Base-by-base conservation (phyloP, 2,888 invertebrate genomes). In the Polietes domitor region DNA sequence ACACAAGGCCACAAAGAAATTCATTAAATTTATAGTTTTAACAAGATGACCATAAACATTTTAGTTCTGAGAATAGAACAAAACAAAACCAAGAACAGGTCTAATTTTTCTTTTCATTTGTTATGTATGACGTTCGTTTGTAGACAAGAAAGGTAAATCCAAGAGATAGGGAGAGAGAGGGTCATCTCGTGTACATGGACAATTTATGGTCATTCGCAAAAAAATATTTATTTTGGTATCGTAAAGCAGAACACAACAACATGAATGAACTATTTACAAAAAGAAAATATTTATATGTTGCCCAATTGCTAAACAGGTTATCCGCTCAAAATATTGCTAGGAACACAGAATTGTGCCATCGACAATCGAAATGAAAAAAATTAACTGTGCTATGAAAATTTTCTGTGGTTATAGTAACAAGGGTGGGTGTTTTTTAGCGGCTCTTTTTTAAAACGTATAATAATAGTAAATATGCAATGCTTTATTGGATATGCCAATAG, bases 1-100 rank as follows among this genome's bases (percentile, higher is more conserved):
- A 63, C 24, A 53, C 24, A 19, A 15, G 83, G 43, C 77, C 50
- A 77, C 61, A 43, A 80, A 24, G 15, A 80, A 77, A 77, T 80
- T 83, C 77, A 83, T 77, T 77, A 83, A 80, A 83, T 83, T 74
- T 68, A 77, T 73, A 77, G 73, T 83, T 79, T 21, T 63, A 75
- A 70, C 77, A 70, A 21, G 37, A 58, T 10, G 24, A 73, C 53
- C 15, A 21, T 58, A 73, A 73, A 73, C 72, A 73, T 58, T 58
- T 5, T 32, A 74, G 61, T 58, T 61, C 21, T 41, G 47, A 75
- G 53, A 75, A 26, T 65, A 37, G 2, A 24, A 26, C n/a, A 41
- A 72, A 77, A 21, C 12, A 58, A 65, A 19, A 50, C 10, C n/a
- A 10, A 43, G 19, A 47, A 2, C 43, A 43, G 15, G 47, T 65